Evolutionary conservation across 2,888 invertebrate species (phyloP).

Genomic region (Dryocosmus kuriphilus): DNA sequence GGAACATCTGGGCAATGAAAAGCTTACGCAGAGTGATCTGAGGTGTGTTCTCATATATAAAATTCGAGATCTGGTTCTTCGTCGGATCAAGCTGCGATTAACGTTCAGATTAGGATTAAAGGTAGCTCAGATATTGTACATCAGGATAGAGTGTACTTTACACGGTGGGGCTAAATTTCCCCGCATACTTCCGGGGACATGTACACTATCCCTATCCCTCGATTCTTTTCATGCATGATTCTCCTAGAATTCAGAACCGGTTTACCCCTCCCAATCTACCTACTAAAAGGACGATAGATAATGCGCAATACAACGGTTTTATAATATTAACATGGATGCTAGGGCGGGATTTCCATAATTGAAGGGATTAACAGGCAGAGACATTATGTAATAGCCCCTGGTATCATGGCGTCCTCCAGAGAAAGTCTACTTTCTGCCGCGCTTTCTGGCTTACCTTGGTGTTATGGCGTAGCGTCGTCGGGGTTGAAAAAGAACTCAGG

Average conservation of each 20-base stretch:
- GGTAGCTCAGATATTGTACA: constrained; percentile 63
- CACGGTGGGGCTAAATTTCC: constrained; percentile 23
- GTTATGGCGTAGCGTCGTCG: neutral
- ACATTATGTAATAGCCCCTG: neutral
- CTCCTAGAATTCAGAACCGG: constrained; percentile 63
- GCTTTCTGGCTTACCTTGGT: neutral
- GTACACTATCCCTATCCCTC: constrained; percentile 41
- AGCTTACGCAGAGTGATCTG: neutral
- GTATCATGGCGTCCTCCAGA: neutral
- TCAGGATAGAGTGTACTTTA: constrained; percentile 52
- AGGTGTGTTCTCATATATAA: constrained; percentile 18
- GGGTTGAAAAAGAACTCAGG: too few species aligned
- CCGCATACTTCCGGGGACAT: constrained; percentile 39
- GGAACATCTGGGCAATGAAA: neutral
- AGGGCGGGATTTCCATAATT: constrained; percentile 72
- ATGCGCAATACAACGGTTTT: constrained; percentile 74
- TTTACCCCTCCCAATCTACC: constrained; percentile 51
- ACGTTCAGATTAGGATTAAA: constrained; percentile 76
- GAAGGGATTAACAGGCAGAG: constrained; percentile 61
- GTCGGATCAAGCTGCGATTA: constrained; percentile 71
- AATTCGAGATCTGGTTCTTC: constrained; percentile 59
- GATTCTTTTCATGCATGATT: constrained; percentile 65
- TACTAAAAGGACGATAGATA: constrained; percentile 53
- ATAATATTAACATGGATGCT: constrained; percentile 70
- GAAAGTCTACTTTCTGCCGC: neutral